Evolutionary conservation across 2,113 vertebrate genomes (phyloP).

Genomic region (Chloropsis cyanopogon): DNA sequence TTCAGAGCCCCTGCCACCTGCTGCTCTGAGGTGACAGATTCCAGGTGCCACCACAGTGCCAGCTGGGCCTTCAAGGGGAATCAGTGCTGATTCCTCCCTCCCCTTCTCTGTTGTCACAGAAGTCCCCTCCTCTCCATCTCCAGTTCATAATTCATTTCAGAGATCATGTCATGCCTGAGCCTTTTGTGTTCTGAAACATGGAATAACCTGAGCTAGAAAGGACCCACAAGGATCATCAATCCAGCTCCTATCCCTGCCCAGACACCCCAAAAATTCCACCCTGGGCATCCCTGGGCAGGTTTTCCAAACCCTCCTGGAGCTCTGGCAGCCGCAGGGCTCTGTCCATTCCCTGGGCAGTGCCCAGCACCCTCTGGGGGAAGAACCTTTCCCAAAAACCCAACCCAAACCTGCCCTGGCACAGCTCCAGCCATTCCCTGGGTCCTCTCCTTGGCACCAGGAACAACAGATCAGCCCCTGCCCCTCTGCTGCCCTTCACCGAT

Average conservation of each 20-base stretch:
- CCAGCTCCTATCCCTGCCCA: not conserved
- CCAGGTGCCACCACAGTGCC: not conserved
- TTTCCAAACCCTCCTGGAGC: not conserved
- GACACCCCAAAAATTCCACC: not conserved
- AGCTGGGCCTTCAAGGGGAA: not conserved
- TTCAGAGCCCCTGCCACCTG: not conserved
- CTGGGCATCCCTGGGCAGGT: not conserved
- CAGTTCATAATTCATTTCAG: fast-evolving
- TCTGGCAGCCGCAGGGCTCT: not conserved
- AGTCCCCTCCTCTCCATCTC: not conserved
- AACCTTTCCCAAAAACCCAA: not conserved
- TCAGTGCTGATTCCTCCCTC: not conserved
- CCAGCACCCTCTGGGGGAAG: not conserved
- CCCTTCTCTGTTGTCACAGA: not conserved
- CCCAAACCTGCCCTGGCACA: fast-evolving
- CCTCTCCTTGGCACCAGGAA: not conserved
- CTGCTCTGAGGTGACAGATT: not conserved
- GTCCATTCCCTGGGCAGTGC: not conserved
- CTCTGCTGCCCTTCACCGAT: not conserved
- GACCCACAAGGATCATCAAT: not conserved
- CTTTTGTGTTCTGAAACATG: not conserved
- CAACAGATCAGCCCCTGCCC: not conserved
- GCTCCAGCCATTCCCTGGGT: not conserved
- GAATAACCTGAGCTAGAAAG: not conserved
- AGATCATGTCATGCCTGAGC: not conserved